phyloP scores from a whole-genome alignment of 2,113 vertebrate genomes.

The Poeciliopsis retropinna region DNA sequence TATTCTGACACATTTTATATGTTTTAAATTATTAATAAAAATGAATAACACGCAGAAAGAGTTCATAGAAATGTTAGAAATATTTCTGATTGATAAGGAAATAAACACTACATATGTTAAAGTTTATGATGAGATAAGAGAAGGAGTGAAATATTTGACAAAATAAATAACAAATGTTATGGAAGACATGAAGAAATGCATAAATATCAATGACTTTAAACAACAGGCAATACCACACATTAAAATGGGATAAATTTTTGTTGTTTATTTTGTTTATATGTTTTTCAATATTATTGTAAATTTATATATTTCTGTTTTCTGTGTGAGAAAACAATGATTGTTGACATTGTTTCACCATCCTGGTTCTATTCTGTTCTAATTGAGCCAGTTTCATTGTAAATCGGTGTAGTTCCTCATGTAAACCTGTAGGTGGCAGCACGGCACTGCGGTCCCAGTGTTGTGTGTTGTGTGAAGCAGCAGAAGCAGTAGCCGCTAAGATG shows the following conservation, averaged over 20 bases:
- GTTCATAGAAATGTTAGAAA: not conserved
- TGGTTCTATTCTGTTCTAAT: no score
- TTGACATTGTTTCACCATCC: not conserved
- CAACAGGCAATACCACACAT: no score
- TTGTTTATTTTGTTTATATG: not conserved
- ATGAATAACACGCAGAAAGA: not conserved
- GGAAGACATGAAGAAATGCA: no score
- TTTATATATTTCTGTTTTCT: not conserved
- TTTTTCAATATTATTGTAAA: not conserved
- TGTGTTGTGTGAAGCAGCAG: not conserved
- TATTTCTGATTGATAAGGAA: not conserved
- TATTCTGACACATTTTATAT: not conserved
- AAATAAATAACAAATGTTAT: not conserved
- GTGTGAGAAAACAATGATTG: not conserved
- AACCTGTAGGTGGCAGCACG: not conserved
- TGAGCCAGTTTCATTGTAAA: no score
- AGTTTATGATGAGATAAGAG: not conserved
- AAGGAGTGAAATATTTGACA: not conserved
- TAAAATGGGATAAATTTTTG: no score
- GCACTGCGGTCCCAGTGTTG: not conserved
- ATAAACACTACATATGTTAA: not conserved
- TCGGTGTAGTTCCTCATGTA: fast-evolving
- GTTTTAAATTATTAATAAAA: not conserved
- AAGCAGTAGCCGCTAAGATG: conserved; percentile 59
- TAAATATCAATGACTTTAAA: no score